Evolutionary conservation across 92 coral and sea anemone species (phyloP), one percentile per base, ranked within the genome.

Genomic region (Epizoanthus rinbou): DNA sequence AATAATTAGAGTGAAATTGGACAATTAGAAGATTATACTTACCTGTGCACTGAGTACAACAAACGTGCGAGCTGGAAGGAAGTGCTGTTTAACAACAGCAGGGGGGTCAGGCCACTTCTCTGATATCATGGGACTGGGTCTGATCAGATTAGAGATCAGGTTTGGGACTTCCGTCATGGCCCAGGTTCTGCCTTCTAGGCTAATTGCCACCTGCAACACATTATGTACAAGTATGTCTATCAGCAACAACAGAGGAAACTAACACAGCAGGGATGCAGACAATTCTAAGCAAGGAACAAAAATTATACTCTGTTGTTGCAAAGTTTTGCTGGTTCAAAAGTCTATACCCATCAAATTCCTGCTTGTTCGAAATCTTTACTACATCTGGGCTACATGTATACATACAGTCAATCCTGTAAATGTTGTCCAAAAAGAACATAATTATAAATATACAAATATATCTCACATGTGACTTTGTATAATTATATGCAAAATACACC

Each of bases 41-140:
- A 96, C 99, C 98, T 96, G 94, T 21, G 99, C 95, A 87, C 99
- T 93, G 3, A 96, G 90, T 4, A 91, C 93, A 25, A 96, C 99
- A 87, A 93, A 96, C 3, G 95, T 93, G 50, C 99, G 90, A 79
- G 91, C 93, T 16, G 92, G 88, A 9, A 90, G 89, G n/a, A 92
- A 94, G 86, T 96, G 99, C 54, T 96, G 99, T 57, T 90, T 90
- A 52, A 96, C 94, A 2, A 96, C 93, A 11, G 95, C 91, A 8
- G 99, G 99, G 1, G 99, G 99, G 64, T 96, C 96, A 14, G 96
- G 98, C 99, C 99, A 93, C 23, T 82, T 90, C 81, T 90, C 90
- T 63, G 95, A 88, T 41, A 86, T 35, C 52, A 91, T 89, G 22
- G 99, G 97, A 79, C 93, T 90, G 11, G 95, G 96, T 21, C 89